These are phyloP conservation scores for Anoura caudifer DNA, from an alignment of 2,113 vertebrate species.

Conservation along the genomic window DNA sequence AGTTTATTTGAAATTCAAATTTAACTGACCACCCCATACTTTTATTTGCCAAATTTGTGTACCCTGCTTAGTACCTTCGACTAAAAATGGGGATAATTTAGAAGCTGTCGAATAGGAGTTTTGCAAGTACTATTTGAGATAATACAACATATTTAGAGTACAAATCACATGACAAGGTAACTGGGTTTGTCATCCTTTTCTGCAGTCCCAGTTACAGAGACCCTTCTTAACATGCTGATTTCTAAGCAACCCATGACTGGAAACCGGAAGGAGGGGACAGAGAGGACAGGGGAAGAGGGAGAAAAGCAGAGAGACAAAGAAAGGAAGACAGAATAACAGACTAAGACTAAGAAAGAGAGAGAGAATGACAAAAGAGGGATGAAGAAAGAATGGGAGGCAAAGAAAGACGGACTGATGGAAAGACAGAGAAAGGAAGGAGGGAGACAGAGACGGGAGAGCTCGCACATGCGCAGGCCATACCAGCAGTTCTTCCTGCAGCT, in stretches of 20 bases:
- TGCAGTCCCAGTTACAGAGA: background rate
- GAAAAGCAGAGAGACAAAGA: background rate
- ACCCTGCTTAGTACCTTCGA: background rate
- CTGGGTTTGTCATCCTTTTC: background rate
- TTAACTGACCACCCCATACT: background rate
- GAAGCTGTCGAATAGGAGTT: background rate
- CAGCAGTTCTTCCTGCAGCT: slow-evolving; percentile 92
- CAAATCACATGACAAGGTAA: background rate
- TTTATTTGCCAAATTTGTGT: background rate
- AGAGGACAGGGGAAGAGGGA: background rate
- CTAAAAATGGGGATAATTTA: background rate
- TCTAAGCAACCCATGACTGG: background rate
- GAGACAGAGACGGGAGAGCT: too few species aligned
- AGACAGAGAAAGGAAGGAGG: background rate
- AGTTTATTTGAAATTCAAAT: background rate
- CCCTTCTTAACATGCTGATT: background rate
- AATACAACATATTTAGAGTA: background rate
- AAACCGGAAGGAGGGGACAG: background rate
- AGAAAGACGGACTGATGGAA: background rate
- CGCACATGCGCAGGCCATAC: slow-evolving; percentile 73
- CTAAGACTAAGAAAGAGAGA: background rate
- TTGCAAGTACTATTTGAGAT: background rate
- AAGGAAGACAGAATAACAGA: background rate
- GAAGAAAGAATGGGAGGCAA: background rate
- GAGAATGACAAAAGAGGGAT: background rate